Conservation (phyloP, 2,113 vertebrate genomes). For the Pygoscelis adeliae region DNA sequence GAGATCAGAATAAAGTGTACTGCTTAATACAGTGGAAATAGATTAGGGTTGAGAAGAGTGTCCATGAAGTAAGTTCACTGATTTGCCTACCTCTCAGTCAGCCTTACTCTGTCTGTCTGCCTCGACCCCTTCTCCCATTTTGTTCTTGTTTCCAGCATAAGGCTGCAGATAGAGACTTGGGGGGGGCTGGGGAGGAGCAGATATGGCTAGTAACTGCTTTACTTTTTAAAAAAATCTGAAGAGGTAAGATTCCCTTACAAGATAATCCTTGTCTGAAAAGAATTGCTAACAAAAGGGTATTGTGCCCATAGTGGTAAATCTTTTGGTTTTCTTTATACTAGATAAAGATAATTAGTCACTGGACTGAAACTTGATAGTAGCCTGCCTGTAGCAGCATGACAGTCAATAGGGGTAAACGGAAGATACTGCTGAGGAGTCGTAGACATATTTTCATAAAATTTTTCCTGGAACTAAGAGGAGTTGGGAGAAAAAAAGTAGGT, state of each 20-base stretch:
- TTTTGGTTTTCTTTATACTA: background rate
- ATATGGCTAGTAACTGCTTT: background rate
- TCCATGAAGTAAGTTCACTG: background rate
- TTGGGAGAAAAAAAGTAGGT: background rate
- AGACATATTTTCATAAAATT: background rate
- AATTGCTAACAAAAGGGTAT: background rate
- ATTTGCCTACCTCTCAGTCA: background rate
- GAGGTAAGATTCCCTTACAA: background rate
- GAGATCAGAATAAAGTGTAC: background rate
- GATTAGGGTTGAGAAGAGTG: background rate
- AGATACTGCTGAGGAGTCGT: background rate
- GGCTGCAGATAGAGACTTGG: background rate
- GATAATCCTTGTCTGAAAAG: slow-evolving; percentile 1
- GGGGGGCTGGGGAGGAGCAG: background rate
- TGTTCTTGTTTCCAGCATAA: background rate
- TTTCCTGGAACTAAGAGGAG: background rate
- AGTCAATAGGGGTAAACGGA: background rate
- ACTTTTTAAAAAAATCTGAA: background rate
- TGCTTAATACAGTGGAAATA: background rate
- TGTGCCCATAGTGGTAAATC: background rate
- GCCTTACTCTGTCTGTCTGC: background rate
- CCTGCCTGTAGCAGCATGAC: background rate
- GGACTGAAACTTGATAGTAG: background rate
- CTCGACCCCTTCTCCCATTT: background rate
- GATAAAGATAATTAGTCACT: background rate